These are phyloP conservation scores for Ochropleura plecta DNA, from an alignment of 2,888 invertebrate genomes.

Conservation along the genomic window DNA sequence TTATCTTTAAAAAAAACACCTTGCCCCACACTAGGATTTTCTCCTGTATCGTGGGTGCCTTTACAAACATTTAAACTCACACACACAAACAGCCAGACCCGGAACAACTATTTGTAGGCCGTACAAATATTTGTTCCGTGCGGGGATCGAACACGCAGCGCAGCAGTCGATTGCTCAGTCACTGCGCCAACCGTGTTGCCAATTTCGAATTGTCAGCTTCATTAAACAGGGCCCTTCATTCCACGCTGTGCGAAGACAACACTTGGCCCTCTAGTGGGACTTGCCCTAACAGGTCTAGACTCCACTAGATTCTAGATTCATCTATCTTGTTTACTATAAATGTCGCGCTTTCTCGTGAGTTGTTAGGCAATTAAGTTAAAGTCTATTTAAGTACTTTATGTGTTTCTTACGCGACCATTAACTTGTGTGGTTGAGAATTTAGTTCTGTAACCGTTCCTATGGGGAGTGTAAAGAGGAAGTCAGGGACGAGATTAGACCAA, in stretches of 20 bases:
- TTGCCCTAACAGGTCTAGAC: background rate
- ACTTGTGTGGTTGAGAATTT: conserved; percentile 38
- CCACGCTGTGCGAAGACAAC: background rate
- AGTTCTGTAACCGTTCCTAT: conserved; percentile 22
- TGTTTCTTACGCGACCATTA: conserved; percentile 18
- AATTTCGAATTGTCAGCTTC: no score
- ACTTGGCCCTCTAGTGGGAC: background rate
- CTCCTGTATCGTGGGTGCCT: no score
- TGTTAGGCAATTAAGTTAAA: conserved; percentile 40
- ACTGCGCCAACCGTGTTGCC: no score
- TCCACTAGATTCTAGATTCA: conserved; percentile 8
- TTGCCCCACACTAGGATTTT: no score
- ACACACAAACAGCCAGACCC: no score
- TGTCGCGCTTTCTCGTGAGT: conserved; percentile 40
- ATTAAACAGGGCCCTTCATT: background rate
- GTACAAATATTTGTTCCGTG: no score
- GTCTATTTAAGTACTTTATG: conserved; percentile 43
- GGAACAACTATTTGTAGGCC: no score
- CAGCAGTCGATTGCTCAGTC: no score
- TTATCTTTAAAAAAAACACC: no score
- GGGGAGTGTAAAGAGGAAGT: conserved; percentile 16
- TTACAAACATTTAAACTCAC: no score
- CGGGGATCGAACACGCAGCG: no score
- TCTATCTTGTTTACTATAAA: conserved; percentile 18
- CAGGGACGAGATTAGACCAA: background rate